phyloP scores from a whole-genome alignment of 2,888 invertebrate species.

The Chirona hameri region DNA sequence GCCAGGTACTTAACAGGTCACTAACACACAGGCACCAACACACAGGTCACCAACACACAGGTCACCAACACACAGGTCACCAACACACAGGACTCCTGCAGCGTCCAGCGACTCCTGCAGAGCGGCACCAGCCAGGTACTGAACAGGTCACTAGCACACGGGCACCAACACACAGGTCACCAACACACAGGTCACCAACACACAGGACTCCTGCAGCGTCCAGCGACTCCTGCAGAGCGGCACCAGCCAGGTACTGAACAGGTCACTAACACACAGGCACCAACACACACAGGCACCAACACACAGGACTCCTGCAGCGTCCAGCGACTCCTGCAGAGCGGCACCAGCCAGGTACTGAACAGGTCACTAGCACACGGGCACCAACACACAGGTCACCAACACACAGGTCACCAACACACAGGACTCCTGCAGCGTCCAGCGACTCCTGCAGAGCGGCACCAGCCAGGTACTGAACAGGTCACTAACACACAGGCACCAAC shows the following conservation, averaged over 20 bases:
- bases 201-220: conserved; percentile 69
- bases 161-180: no score
- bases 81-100: no score
- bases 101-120: conserved; percentile 79
- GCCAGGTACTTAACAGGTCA: not conserved
- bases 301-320: no score
- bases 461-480: not conserved
- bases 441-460: conserved; percentile 60
- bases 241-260: no score
- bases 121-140: no score
- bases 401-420: not conserved
- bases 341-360: no score
- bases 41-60: not conserved
- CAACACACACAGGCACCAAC: no score
- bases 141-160: not conserved
- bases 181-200: not conserved
- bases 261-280: not conserved
- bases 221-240: conserved; percentile 64
- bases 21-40: no score
- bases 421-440: conserved; percentile 78
- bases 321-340: conserved; percentile 67
- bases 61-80: no score
- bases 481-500: not conserved
- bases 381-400: no score
- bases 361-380: not conserved